These are phyloP conservation scores for Mantis religiosa DNA, from an alignment of 2,888 invertebrate genomes.

Conservation along the genomic window DNA sequence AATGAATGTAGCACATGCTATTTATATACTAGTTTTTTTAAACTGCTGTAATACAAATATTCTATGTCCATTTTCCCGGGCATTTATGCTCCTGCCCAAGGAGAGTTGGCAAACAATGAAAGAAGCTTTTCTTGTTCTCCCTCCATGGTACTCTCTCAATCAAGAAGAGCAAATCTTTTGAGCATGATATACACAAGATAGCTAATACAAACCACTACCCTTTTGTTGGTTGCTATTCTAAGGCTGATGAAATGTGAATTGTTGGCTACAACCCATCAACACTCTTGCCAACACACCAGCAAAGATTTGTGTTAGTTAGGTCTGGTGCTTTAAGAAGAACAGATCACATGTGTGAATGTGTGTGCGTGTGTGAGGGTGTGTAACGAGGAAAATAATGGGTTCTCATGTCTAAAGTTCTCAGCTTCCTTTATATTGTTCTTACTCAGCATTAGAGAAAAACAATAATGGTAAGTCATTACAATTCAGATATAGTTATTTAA, in stretches of 20 bases:
- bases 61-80: constrained; percentile 12
- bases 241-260: constrained; percentile 7
- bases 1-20: constrained; percentile 1
- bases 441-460: background rate
- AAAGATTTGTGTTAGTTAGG: background rate
- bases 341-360: background rate
- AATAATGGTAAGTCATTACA: background rate
- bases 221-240: background rate
- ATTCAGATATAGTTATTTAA: background rate
- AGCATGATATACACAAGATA: background rate
- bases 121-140: constrained; percentile 17
- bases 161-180: background rate
- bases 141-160: background rate
- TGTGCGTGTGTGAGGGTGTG: background rate
- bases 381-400: background rate
- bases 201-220: background rate
- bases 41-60: constrained; percentile 9
- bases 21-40: constrained; percentile 18
- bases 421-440: background rate
- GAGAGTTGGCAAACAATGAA: constrained; percentile 28
- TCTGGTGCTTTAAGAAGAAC: background rate
- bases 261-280: background rate
- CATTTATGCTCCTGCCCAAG: constrained; percentile 20
- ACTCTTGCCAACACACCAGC: background rate
- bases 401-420: background rate